Evolutionary conservation across 2,113 vertebrate genomes (phyloP).

Genomic region (Campylorhamphus procurvoides): DNA sequence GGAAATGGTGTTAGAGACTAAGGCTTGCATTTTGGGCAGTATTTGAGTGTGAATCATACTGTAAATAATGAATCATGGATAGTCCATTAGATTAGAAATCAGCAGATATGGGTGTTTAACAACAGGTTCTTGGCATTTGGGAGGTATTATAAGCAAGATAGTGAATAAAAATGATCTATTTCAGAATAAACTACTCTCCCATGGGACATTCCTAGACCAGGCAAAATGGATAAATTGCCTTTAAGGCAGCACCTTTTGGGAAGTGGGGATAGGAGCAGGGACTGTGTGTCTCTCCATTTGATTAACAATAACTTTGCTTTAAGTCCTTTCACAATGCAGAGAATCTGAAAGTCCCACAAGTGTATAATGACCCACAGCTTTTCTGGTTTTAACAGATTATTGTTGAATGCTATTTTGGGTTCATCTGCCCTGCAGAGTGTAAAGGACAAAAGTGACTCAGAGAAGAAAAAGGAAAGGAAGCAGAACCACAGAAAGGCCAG

Average conservation of each 20-base stretch:
- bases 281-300: neutral
- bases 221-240: neutral
- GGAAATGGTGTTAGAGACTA: neutral
- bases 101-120: neutral
- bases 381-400: rapidly evolving
- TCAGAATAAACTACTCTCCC: neutral
- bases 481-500: neutral
- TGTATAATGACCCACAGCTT: neutral
- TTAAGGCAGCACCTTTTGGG: neutral
- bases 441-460: neutral
- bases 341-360: neutral
- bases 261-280: neutral
- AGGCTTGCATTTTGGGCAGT: neutral
- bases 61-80: neutral
- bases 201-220: neutral
- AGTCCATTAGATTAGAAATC: neutral
- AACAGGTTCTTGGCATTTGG: neutral
- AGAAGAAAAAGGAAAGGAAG: neutral
- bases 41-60: neutral
- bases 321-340: neutral
- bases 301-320: neutral
- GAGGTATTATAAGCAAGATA: neutral
- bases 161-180: neutral
- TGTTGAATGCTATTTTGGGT: neutral
- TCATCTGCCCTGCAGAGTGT: neutral